Evolutionary conservation across 2,888 invertebrate genomes (phyloP), one percentile per base, ranked within the genome.

Genomic region (Leptarthrus brevirostris): DNA sequence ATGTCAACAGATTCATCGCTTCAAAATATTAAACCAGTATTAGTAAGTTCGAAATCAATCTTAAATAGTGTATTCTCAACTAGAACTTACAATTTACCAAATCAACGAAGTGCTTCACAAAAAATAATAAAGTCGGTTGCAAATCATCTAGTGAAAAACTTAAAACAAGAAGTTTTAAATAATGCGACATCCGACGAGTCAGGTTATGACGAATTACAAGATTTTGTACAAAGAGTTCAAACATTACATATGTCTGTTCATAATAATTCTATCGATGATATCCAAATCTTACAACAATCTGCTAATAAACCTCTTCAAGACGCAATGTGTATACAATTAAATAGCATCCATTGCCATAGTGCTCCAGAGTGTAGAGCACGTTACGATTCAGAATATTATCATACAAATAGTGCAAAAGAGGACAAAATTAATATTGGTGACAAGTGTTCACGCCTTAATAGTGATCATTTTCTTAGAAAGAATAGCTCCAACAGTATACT

Each of bases 201-300:
- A 58, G 10, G 20, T 47, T 49, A 40, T 16, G 47, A 74, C 61
- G 74, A 74, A 58, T 74, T 71, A 52, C 36, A 74, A 18, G 61
- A 70, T 20, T 74, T 74, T 26, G 16, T 70, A n/a, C 26, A 30
- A 3, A 36, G 44, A 10, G 22, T 72, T 4, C 40, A 56, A 56
- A 72, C 44, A 6, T 14, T 72, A 10, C 53, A 40, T 6, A 72
- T 56, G 56, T 72, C 64, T 14, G 64, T 22, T 1, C n/a, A 34
- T 14, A 16, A 14, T 10, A 64, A 22, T 16, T n/a, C 20, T 2
- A 54, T 0, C n/a, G 24, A 36, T n/a, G 44, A 26, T 47, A 24
- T 16, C 4, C 3, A 3, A 30, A 30, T 3, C 8, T 30, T 30
- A 30, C 30, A 30, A 30, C 30, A 30, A 30, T 30, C 30, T 30